Evolutionary conservation across 92 coral and sea anemone genomes (phyloP), one percentile per base, ranked within the genome.

Genomic region (Diadumene lineata): DNA sequence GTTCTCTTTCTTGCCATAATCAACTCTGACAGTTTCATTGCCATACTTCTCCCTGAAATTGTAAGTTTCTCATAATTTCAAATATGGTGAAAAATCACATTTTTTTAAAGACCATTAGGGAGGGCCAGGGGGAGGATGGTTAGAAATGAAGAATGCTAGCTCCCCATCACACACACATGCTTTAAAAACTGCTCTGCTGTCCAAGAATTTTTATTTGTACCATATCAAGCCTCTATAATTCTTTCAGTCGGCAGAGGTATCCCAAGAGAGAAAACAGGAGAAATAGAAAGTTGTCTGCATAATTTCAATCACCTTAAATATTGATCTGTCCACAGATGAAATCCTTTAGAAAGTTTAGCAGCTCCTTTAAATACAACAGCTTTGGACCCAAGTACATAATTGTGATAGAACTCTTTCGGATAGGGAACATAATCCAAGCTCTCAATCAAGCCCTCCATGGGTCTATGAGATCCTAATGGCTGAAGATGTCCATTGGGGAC

Each of bases 1-100:
- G 82, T 93, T 93, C 69, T 93, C 98, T 66, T 93, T 93, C 90
- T 87, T 93, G 19, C 96, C 92, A 78, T 90, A 93, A 70, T 93
- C 98, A 31, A 90, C 98, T 79, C 90, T 76, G 4, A 93, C 88
- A 48, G 24, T 56, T 44, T 84, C 79, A 13, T 79, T 66, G 0
- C 98, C 98, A 85, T 87, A 86, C 10, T 90, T 53, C 6, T 13
- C 18, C 58, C 58, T 53, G 58, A 16, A 53, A 53, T 8, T 44
- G 17, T 44, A 17, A 9, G 51, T n/a, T n/a, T n/a, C n/a, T n/a
- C n/a, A n/a, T n/a, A n/a, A n/a, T n/a, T n/a, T n/a, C n/a, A n/a
- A n/a, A n/a, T n/a, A n/a, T n/a, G n/a, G n/a, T n/a, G n/a, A n/a
- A n/a, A n/a, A n/a, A n/a, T n/a, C n/a, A n/a, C n/a, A n/a, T n/a